A percentile compares a stretch with the other conserved stretches of the same genome.
phyloP scores from a whole-genome alignment of 2,888 invertebrate species.

The Hypsopygia costalis region DNA sequence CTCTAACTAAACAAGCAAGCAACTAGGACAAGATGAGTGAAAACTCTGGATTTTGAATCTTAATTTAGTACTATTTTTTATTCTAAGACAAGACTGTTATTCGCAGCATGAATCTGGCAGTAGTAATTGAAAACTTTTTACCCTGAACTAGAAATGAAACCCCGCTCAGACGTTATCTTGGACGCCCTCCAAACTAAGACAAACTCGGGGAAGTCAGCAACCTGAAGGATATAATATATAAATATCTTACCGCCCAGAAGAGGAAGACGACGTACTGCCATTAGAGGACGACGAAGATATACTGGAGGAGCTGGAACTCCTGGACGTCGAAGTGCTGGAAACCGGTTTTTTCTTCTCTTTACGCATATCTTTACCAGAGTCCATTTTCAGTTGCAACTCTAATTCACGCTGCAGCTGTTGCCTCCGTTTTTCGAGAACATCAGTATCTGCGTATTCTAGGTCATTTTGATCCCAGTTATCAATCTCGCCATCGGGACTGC shows the following conservation, averaged over 20 bases:
- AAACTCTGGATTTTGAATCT: too few species aligned
- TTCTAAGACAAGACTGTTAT: too few species aligned
- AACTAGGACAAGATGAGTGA: too few species aligned
- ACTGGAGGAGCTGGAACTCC: slow-evolving; percentile 83
- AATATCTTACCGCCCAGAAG: slow-evolving; percentile 65
- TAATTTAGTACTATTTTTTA: too few species aligned
- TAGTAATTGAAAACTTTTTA: too few species aligned
- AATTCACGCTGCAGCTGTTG: slow-evolving; percentile 88
- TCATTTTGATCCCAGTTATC: slow-evolving; percentile 90
- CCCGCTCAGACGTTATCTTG: too few species aligned
- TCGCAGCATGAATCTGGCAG: too few species aligned
- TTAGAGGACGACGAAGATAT: slow-evolving; percentile 84
- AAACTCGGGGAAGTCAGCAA: too few species aligned
- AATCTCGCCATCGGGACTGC: slow-evolving; percentile 84
- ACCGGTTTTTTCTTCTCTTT: slow-evolving; percentile 85
- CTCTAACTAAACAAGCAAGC: too few species aligned
- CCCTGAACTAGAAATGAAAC: too few species aligned
- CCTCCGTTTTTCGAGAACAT: slow-evolving; percentile 87
- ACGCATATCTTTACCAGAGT: slow-evolving; percentile 83
- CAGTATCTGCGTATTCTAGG: slow-evolving; percentile 90
- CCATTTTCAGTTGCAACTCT: slow-evolving; percentile 89
- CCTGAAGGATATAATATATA: not conserved
- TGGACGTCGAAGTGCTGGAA: slow-evolving; percentile 85
- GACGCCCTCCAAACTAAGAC: too few species aligned
- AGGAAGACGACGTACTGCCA: slow-evolving; percentile 83